Conservation (phyloP, 2,888 invertebrate species). For the Yponomeuta malinellus region DNA sequence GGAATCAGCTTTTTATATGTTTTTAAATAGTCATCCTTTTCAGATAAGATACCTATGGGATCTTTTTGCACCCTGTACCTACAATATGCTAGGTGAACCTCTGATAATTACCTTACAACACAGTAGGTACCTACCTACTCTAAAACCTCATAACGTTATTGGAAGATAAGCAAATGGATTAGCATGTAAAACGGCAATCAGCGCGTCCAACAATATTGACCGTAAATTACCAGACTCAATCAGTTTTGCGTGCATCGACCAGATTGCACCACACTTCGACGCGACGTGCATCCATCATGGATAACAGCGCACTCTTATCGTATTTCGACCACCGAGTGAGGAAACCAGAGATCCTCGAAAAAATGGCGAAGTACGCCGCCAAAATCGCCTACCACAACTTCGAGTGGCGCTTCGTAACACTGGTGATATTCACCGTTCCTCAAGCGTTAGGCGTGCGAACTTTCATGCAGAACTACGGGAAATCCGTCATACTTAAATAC, state of each 20-base stretch:
- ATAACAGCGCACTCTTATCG: conserved; percentile 2
- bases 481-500: conserved; percentile 34
- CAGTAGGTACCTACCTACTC: neutral
- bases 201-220: neutral
- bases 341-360: conserved; percentile 24
- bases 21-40: too few relatives aligned
- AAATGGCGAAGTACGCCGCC: conserved; percentile 39
- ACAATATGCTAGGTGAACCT: too few relatives aligned
- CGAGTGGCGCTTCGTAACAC: conserved; percentile 45
- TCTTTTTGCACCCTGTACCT: too few relatives aligned
- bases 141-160: neutral
- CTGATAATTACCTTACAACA: too few relatives aligned
- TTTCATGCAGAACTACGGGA: conserved; percentile 38
- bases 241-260: neutral
- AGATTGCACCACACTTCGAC: neutral
- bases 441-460: conserved; percentile 31
- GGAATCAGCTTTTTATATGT: too few relatives aligned
- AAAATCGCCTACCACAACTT: conserved; percentile 49
- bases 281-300: neutral
- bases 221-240: neutral
- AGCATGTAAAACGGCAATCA: conserved; percentile 14
- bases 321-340: neutral
- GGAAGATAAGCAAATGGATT: neutral
- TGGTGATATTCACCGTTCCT: conserved; percentile 37
- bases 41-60: too few relatives aligned